A percentile compares a stretch with the other conserved stretches of the same genome.
These are phyloP conservation scores for Synanthedon tipuliformis DNA, from an alignment of 2,888 invertebrate genomes.

Conservation along the genomic window DNA sequence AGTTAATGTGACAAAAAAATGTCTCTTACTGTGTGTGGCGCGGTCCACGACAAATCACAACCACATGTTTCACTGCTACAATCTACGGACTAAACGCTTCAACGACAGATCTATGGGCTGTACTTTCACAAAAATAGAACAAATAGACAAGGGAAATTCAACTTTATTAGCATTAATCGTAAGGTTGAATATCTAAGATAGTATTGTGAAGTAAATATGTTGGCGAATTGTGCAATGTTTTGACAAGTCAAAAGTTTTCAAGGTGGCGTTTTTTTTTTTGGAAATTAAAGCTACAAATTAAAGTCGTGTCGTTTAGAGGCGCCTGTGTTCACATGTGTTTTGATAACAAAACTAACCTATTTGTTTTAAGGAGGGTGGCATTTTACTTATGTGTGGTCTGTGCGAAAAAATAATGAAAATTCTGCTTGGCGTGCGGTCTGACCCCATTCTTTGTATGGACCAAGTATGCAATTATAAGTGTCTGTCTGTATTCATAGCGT, in stretches of 20 bases:
- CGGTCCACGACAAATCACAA: conserved; percentile 49
- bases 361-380: conserved; percentile 9
- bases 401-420: not conserved
- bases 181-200: not conserved
- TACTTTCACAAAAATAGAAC: conserved; percentile 27
- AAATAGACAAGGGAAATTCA: not conserved
- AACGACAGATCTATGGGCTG: conserved; percentile 63
- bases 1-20: conserved; percentile 38
- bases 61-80: conserved; percentile 46
- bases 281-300: conserved; percentile 5
- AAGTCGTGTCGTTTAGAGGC: conserved; percentile 5
- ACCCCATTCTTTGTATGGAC: too few species aligned
- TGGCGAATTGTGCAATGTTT: not conserved
- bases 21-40: conserved; percentile 39
- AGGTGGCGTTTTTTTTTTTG: not conserved
- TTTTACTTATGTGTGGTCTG: conserved; percentile 13
- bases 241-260: not conserved
- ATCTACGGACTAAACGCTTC: conserved; percentile 50
- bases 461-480: too few species aligned
- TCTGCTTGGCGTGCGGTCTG: too few species aligned
- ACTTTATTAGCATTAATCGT: not conserved
- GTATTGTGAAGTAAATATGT: not conserved
- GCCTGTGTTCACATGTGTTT: conserved; percentile 2
- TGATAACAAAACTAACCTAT: conserved; percentile 5
- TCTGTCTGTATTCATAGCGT: too few species aligned